Base-by-base conservation (phyloP, 2,113 vertebrate genomes). In the Andinoacara biseriatus region DNA sequence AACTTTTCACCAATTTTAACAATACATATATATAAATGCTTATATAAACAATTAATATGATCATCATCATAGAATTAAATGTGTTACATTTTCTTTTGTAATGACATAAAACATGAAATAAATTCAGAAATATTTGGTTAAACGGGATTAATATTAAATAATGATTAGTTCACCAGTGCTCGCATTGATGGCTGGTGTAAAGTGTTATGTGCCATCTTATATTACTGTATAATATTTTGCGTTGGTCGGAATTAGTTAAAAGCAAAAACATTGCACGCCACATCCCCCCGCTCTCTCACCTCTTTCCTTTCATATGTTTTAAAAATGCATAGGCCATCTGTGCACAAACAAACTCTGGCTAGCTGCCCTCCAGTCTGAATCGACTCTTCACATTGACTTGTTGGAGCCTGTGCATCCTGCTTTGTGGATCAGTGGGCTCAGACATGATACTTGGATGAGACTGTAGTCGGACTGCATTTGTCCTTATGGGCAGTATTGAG, bases 251-350 rank as follows among this genome's bases (percentile, higher is more conserved):
- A 56, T 60, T 20, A 38, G 58, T 62, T 82, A 15, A 52, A 81
- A 74, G 77, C 11, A 29, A 72, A 78, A 67, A 52, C 43, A 72
- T 7, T 72, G 24, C 18, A 20, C 24, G 81, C n/a, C 62, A 58
- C 67, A 61, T 46, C 82, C 67, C 58, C 43, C 65, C 11, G 2
- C 22, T 61, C 74, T 26, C 24, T 62, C 5, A 13, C 59, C 86
- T 59, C 78, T 59, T 69, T 76, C 58, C 33, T 85, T 87, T 77
- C 62, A 60, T 83, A 78, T 85, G 85, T 63, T 90, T 92, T 86
- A 90, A 92, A 90, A 87, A 93, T 88, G 83, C 88, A 93, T 80
- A 88, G 86, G 87, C 87, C 89, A 92, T 93, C 88, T 92, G 89
- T 76, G 82, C 79, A 88, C 83, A 92, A 89, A 92, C 86, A 76